Percentiles rank a stretch among this genome's conserved stretches.
Conservation (phyloP, 1,140 invertebrate genomes). For the Tetramorium parvispinum region DNA sequence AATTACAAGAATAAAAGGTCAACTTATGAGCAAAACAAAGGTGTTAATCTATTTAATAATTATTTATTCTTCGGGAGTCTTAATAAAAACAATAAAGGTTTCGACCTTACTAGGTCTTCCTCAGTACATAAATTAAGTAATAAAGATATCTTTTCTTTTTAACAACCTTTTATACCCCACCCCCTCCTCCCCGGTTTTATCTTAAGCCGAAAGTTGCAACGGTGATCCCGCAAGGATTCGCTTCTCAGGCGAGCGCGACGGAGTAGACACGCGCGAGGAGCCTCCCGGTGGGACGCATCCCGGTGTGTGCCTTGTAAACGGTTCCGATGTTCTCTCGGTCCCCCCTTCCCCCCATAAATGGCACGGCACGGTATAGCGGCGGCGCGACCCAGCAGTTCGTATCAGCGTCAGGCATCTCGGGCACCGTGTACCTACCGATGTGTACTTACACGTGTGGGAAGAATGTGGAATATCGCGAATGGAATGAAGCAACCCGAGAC, state of each 20-base stretch:
- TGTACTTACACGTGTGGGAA: slow-evolving; percentile 84
- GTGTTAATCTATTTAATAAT: no score
- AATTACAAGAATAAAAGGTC: no score
- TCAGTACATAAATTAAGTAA: no score
- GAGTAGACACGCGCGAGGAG: slow-evolving; percentile 50
- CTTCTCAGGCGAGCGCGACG: slow-evolving; percentile 58
- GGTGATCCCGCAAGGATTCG: not conserved
- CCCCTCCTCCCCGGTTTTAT: not conserved
- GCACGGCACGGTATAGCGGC: slow-evolving; percentile 73
- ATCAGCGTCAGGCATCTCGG: slow-evolving; percentile 82
- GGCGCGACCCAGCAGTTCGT: slow-evolving; percentile 70
- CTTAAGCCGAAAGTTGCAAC: not conserved
- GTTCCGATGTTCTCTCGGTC: slow-evolving; percentile 79
- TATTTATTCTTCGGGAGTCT: no score
- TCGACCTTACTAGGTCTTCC: no score
- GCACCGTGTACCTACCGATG: slow-evolving; percentile 77
- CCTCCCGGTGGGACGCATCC: slow-evolving; percentile 39
- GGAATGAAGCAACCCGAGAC: slow-evolving; percentile 82
- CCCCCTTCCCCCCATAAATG: slow-evolving; percentile 77
- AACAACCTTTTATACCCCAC: no score
- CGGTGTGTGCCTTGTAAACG: slow-evolving; percentile 76
- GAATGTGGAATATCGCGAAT: slow-evolving; percentile 84
- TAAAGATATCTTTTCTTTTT: no score
- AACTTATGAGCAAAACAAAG: no score
- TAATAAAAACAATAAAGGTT: no score